Conservation (phyloP, 2,797 vertebrate species). For the Emydoidea blandingii region DNA sequence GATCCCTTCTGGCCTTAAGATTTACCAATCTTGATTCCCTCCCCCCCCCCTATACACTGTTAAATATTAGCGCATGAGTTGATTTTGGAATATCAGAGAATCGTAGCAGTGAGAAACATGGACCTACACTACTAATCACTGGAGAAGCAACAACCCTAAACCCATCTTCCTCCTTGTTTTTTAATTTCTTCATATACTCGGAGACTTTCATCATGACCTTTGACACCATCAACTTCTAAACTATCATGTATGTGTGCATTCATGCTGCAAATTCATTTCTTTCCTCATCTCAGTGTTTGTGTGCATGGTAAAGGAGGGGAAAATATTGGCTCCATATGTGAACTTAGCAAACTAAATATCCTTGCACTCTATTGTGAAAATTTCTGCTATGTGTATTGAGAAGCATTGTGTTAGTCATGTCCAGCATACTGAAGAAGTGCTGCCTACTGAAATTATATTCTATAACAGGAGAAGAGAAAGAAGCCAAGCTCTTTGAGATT, state of each 20-base stretch:
- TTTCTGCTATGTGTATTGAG: background rate
- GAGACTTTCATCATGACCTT: background rate
- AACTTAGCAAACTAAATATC: background rate
- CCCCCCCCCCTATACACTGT: background rate
- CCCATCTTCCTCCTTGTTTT: background rate
- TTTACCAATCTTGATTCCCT: fast-evolving
- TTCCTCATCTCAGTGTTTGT: background rate
- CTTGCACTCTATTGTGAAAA: background rate
- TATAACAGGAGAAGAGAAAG: background rate
- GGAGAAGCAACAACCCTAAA: background rate
- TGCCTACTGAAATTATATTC: background rate
- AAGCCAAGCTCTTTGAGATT: background rate
- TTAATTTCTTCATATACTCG: background rate
- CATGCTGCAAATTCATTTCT: background rate
- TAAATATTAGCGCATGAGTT: background rate
- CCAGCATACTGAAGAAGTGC: background rate
- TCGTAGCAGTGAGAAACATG: background rate
- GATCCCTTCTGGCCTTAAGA: background rate
- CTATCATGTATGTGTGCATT: background rate
- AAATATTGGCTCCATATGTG: background rate
- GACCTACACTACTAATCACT: background rate
- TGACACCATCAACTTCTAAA: background rate
- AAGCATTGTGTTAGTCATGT: background rate
- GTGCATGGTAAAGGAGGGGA: background rate
- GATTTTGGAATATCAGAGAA: background rate